Conservation (phyloP, 1,140 invertebrate genomes). For the Leptinotarsa texana region DNA sequence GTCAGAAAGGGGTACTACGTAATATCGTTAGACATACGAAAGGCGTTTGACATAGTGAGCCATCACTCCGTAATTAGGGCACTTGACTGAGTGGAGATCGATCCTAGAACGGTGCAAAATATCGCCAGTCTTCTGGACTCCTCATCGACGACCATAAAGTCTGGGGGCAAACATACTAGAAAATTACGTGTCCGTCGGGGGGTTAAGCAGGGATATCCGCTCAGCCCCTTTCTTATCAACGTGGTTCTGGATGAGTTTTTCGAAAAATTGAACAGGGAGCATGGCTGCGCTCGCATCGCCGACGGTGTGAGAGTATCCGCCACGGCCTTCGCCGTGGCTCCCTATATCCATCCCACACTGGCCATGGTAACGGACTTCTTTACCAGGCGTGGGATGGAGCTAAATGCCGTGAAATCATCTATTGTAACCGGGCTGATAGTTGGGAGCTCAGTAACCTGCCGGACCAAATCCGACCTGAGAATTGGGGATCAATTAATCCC, state of each 20-base stretch:
- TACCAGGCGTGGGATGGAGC: too few species aligned
- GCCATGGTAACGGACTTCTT: too few species aligned
- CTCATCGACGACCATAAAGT: not conserved
- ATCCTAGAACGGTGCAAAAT: constrained; percentile 17
- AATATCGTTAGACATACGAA: too few species aligned
- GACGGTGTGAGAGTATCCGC: not conserved
- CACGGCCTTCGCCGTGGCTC: constrained; percentile 28
- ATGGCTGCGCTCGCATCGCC: not conserved
- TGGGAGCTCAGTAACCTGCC: too few species aligned
- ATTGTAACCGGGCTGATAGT: too few species aligned
- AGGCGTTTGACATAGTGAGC: not conserved
- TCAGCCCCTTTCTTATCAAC: not conserved
- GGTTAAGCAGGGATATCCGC: not conserved
- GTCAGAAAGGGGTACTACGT: too few species aligned
- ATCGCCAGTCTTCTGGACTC: not conserved
- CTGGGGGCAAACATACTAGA: not conserved
- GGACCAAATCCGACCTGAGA: too few species aligned
- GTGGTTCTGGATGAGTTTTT: constrained; percentile 56
- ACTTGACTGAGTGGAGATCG: not conserved
- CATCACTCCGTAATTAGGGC: not conserved
- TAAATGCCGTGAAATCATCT: too few species aligned
- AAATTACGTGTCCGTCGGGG: not conserved
- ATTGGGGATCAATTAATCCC: too few species aligned
- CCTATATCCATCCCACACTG: too few species aligned
- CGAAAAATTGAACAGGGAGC: not conserved